phyloP scores from a whole-genome alignment of 2,888 invertebrate species.

The Andrena fulva region DNA sequence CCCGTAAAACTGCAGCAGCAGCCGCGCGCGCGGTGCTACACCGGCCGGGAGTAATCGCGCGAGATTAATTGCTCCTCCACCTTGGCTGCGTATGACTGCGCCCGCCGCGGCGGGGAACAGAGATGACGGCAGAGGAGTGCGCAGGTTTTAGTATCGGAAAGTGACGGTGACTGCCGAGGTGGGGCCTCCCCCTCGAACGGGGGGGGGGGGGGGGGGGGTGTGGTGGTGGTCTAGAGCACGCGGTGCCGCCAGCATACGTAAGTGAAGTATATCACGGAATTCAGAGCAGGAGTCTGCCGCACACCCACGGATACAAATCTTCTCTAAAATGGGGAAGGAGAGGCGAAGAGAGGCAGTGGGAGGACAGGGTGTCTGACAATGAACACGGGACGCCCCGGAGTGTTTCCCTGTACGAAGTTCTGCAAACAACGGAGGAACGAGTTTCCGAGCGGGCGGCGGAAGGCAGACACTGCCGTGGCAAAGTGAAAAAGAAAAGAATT shows the following conservation, averaged over 20 bases:
- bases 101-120: not conserved
- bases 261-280: constrained; percentile 68
- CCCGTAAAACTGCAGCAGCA: constrained; percentile 33
- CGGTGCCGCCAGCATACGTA: constrained; percentile 46
- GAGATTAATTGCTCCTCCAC: constrained; percentile 54
- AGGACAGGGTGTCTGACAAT: constrained; percentile 46
- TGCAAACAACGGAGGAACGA: constrained; percentile 57
- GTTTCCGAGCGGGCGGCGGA: constrained; percentile 39
- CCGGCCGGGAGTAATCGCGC: constrained; percentile 32
- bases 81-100: constrained; percentile 26
- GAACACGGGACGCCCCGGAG: constrained; percentile 42
- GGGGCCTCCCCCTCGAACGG: constrained; percentile 2
- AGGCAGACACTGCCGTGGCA: constrained; percentile 31
- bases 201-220: not conserved
- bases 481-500: constrained; percentile 67
- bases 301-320: constrained; percentile 68
- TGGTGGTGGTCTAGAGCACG: constrained; percentile 2
- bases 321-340: constrained; percentile 55
- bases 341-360: constrained; percentile 7
- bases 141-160: constrained; percentile 41
- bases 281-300: constrained; percentile 61
- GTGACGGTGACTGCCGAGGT: constrained; percentile 25
- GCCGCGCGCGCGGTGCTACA: constrained; percentile 6
- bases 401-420: constrained; percentile 55
- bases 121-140: not conserved